Base-by-base conservation (phyloP, 2,888 invertebrate genomes). In the Ceratothoa steindachneri region DNA sequence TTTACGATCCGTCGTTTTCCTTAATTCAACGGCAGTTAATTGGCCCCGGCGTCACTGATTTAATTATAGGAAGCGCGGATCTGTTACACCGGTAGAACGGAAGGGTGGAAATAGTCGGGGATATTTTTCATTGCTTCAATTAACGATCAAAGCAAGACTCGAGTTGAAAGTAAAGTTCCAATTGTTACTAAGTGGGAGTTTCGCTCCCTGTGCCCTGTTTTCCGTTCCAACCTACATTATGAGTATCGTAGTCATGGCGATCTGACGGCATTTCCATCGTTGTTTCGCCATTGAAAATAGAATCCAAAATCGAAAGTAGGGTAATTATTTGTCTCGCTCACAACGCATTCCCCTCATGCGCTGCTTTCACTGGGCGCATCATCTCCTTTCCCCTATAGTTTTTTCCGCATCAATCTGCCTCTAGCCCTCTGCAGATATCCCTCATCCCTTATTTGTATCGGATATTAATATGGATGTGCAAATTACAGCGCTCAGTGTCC, bases 401-500 rank as follows among this genome's bases (percentile, higher is more conserved):
- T 22, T 52, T n/a, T n/a, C n/a, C n/a, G n/a, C n/a, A n/a, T 41
- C 12, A 41, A 41, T 41, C 41, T 41, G 7, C 41, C 41, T 41
- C 41, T 12, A 41, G 41, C 12, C 12, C 41, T 41, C 41, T 12
- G 41, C 7, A 41, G 5, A 41, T 41, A 41, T 41, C 41, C 41
- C 41, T 41, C 12, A 9, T 41, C 41, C 41, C 41, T 41, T 41
- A 41, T 41, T 41, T 41, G 41, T 41, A 41, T 41, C 41, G 41
- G 22, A 64, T 64, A 64, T 64, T 24, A 24, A 64, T 64, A 64
- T 64, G 27, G 15, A 64, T 64, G 27, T 64, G 27, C 27, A 64
- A 24, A 64, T 64, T 24, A 24, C 4, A 24, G 9, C 27, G 64
- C 22, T 64, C 15, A 15, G 19, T 22, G 64, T 64, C 24, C 27